Evolutionary conservation across 2,888 invertebrate species (phyloP).

Genomic region (Ommatoiulus sabulosus): DNA sequence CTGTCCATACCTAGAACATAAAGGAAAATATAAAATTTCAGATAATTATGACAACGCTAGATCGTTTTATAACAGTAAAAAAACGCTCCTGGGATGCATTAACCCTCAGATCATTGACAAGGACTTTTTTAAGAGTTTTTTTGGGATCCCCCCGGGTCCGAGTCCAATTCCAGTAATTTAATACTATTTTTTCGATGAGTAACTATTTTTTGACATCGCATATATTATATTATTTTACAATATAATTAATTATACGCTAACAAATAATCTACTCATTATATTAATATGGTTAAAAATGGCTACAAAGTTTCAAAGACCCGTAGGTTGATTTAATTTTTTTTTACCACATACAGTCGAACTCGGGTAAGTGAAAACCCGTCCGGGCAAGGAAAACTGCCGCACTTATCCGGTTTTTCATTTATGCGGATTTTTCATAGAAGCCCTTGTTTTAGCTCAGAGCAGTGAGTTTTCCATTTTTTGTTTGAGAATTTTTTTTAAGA

Average conservation of each 20-base stretch:
- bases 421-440: too few relatives aligned
- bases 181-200: not conserved
- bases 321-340: too few relatives aligned
- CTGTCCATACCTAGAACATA: constrained; percentile 10
- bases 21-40: not conserved
- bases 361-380: too few relatives aligned
- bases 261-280: not conserved
- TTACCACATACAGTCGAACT: too few relatives aligned
- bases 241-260: not conserved
- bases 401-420: too few relatives aligned
- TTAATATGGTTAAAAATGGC: not conserved
- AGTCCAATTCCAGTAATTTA: too few relatives aligned
- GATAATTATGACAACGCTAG: not conserved
- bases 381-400: too few relatives aligned
- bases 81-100: not conserved
- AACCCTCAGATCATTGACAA: not conserved
- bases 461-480: too few relatives aligned
- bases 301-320: not conserved
- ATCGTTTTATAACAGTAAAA: not conserved
- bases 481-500: too few relatives aligned
- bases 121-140: not conserved
- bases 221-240: constrained; percentile 21
- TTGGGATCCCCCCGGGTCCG: not conserved
- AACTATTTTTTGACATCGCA: not conserved
- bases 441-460: too few relatives aligned